Evolutionary conservation across 2,888 invertebrate species (phyloP).

Genomic region (Microdon myrmicae): DNA sequence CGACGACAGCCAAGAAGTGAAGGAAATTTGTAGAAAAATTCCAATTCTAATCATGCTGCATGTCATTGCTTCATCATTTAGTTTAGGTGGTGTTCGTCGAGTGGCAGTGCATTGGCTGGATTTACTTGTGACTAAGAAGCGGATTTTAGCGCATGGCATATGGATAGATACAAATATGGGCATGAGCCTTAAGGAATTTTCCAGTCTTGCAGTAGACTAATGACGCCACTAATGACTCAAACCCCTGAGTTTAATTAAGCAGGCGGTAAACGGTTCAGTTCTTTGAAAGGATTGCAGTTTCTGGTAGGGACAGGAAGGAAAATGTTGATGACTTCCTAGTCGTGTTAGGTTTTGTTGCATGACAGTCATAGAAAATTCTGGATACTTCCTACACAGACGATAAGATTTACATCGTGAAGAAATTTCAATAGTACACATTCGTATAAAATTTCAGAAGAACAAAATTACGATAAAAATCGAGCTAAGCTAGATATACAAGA

Average conservation of each 20-base stretch:
- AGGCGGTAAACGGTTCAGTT: neutral
- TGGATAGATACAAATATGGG: constrained; percentile 13
- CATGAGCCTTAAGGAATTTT: constrained; percentile 41
- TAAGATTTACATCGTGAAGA: no score
- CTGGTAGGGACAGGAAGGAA: constrained; percentile 40
- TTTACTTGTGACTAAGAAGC: constrained; percentile 5
- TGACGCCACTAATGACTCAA: constrained; percentile 52
- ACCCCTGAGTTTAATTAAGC: constrained; percentile 18
- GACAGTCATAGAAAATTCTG: no score
- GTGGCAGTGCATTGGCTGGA: constrained; percentile 6
- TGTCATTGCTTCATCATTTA: constrained; percentile 42
- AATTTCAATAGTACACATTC: no score
- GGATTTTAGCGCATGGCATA: constrained; percentile 24
- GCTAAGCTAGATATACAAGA: no score
- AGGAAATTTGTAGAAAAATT: constrained; percentile 33
- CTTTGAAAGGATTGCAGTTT: constrained; percentile 5
- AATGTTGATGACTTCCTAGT: constrained; percentile 42
- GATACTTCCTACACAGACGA: no score
- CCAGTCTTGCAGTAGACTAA: constrained; percentile 26
- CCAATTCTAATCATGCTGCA: constrained; percentile 51
- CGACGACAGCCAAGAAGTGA: no score
- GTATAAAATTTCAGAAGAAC: no score
- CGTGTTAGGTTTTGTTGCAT: no score
- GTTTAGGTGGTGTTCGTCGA: constrained; percentile 4
- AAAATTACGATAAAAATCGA: no score